Base-by-base conservation (phyloP, 2,113 vertebrate species). In the Vireo altiloquus region DNA sequence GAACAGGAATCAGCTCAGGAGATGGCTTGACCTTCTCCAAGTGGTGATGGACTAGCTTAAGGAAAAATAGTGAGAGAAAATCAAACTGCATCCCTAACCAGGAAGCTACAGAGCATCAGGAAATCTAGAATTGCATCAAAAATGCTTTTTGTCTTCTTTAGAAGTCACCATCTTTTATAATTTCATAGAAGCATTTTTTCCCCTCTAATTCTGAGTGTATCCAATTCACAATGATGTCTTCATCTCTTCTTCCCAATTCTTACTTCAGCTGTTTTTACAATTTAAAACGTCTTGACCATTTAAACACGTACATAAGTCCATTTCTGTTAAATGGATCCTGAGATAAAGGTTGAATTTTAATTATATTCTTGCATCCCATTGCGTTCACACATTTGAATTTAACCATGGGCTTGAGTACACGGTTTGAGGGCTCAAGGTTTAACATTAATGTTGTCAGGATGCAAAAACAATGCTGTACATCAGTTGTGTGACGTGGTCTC, bases 271-370 rank as follows among this genome's bases (percentile, higher is more conserved):
- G 24, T 75, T 76, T 47, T 66, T 78, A 56, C n/a, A 66, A n/a
- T n/a, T n/a, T n/a, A n/a, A n/a, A n/a, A n/a, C n/a, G n/a, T n/a
- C n/a, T n/a, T n/a, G 89, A 42, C n/a, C 46, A 6, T 77, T 92
- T 86, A 84, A 92, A 47, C 40, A 54, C 27, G 6, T 57, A 21
- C 40, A 3, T 50, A 90, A 92, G 76, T 95, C 90, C 76, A 82
- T 82, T 96, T 86, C 69, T 84, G 40, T 92, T 92, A 61, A 95
- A 75, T 54, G 49, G 57, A 88, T 85, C 39, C 82, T 93, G 60
- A 97, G 91, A 53, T 84, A 89, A 93, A 89, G 60, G 64, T 89
- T 95, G 76, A 78, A 94, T 94, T 95, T 95, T 94, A 95, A 90
- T 94, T 78, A 81, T 44, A 75, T 97, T 46, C 57, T 76, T 50